Base-by-base conservation (phyloP, 2,888 invertebrate species). In the Linnaemya tessellans region DNA sequence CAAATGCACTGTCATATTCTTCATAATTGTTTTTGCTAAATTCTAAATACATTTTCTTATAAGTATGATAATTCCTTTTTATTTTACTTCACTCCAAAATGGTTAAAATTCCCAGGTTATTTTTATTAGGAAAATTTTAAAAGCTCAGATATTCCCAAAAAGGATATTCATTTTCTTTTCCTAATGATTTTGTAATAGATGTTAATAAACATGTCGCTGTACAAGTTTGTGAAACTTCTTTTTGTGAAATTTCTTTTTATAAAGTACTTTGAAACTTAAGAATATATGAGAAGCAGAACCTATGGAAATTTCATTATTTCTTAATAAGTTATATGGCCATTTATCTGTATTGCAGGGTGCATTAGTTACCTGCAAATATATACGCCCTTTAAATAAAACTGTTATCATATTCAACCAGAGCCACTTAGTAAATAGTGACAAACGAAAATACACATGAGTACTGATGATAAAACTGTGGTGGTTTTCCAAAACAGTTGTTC, bases 1-100 rank as follows among this genome's bases (percentile, higher is more conserved):
- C 79, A 79, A 84, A 83, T 87, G 71, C 73, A 56, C 70, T 86
- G 87, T 86, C 87, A 86, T 87, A 87, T 81, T 86, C 80, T 65
- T 87, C 86, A 86, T 87, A 87, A 83, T 87, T 88, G 46, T 80
- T 20, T 43, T 74, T 49, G 30, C 30, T 18, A 51, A 51, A 49
- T 60, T 60, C 60, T 70, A 49, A 70, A 62, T 54, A 62, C 10
- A 20, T 51, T 51, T 77, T 13, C 13, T 13, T 54, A n/a, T 22
- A 54, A 20, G 35, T 54, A 79, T 54, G 62, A 70, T 71, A 70
- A 30, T 78, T 51, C 18, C 38, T 64, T 65, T 15, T 71, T 25
- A n/a, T 20, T 38, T 46, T 22, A 0, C 15, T 60, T 18, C 25
- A 11, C 9, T 79, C 38, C 68, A 20, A 79, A 62, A 54, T 54